Percentiles rank a stretch among this genome's conserved stretches.
phyloP scores from a whole-genome alignment of 2,113 vertebrate genomes.

The Fulica atra region DNA sequence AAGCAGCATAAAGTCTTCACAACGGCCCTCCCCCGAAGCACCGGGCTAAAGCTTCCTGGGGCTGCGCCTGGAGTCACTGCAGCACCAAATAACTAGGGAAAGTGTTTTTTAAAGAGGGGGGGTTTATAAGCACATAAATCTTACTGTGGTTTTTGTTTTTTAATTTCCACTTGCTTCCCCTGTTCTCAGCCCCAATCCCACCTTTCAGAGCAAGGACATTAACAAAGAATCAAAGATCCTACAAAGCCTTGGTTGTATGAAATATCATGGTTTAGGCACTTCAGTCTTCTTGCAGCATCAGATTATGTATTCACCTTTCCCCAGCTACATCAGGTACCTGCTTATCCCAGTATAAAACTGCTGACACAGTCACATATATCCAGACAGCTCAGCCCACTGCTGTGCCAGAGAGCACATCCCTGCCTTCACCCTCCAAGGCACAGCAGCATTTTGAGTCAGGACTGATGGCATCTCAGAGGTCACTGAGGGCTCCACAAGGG shows the following conservation, averaged over 20 bases:
- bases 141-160: not conserved
- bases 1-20: no score
- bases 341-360: not conserved
- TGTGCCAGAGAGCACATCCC: not conserved
- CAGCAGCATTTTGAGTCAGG: not conserved
- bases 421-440: fast-evolving
- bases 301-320: no score
- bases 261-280: no score
- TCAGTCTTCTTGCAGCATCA: not conserved
- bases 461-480: no score
- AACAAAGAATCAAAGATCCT: not conserved
- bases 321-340: no score
- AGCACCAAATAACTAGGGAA: not conserved
- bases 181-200: not conserved
- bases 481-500: not conserved
- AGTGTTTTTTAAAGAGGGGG: no score
- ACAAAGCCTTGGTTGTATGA: no score
- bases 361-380: not conserved
- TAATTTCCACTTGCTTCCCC: no score
- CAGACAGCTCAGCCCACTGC: not conserved
- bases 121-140: not conserved
- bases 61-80: no score
- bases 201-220: not conserved
- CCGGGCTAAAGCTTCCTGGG: no score
- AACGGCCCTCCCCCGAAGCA: no score